Evolutionary conservation across 2,113 vertebrate species (phyloP).

Genomic region (Pluvialis apricaria): DNA sequence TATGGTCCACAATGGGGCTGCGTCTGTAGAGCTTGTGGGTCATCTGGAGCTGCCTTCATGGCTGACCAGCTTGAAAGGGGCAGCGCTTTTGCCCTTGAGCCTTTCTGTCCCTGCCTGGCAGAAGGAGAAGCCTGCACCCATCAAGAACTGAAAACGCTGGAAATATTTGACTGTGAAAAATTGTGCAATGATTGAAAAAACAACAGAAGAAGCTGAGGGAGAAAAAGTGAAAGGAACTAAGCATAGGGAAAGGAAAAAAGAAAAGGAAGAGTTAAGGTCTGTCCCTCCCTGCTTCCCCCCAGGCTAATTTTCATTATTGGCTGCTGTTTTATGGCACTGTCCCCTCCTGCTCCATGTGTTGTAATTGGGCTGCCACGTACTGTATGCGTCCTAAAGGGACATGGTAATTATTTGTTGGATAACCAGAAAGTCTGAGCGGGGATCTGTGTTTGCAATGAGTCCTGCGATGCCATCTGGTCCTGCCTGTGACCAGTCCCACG

Average conservation of each 20-base stretch:
- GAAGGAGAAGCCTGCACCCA: not conserved
- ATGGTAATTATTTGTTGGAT: not conserved
- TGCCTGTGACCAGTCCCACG: not conserved
- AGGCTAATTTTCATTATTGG: conserved; percentile 8
- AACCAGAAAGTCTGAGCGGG: not conserved
- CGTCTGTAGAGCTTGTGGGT: not conserved
- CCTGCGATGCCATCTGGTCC: not conserved
- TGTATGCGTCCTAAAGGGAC: not conserved
- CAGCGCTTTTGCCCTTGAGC: not conserved
- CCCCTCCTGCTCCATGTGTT: not conserved
- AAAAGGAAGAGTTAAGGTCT: not conserved
- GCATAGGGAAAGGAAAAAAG: not conserved
- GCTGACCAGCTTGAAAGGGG: not conserved
- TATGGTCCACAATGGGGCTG: not conserved
- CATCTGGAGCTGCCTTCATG: not conserved
- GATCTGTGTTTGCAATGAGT: not conserved
- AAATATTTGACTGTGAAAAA: not conserved
- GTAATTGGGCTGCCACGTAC: not conserved
- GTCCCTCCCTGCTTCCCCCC: not conserved
- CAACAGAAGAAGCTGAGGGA: not conserved
- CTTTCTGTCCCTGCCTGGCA: not conserved
- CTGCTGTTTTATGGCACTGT: not conserved
- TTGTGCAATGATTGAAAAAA: not conserved
- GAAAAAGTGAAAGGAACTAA: not conserved
- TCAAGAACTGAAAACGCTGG: not conserved